Conservation (phyloP, 2,888 invertebrate species). For the Lithophane semibrunnea region DNA sequence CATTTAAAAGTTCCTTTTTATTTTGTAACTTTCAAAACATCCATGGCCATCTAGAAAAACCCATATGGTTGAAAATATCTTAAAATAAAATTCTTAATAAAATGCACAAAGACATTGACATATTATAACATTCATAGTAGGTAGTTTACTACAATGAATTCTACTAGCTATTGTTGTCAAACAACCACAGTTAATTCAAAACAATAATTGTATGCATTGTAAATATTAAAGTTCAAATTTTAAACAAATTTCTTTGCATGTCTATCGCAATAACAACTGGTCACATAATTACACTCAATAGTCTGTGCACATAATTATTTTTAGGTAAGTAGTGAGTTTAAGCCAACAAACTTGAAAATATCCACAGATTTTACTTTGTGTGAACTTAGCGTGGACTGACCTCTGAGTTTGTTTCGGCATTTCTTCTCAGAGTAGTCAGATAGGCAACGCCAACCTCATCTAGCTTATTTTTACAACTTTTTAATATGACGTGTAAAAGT, state of each 20-base stretch:
- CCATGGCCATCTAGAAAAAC: neutral
- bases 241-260: constrained; percentile 8
- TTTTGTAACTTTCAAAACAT: neutral
- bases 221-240: constrained; percentile 31
- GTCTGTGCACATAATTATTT: neutral
- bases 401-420: too few species aligned
- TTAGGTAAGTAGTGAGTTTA: neutral
- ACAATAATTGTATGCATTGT: constrained; percentile 11
- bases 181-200: constrained; percentile 13
- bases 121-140: neutral
- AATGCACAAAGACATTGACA: neutral
- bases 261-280: neutral
- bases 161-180: constrained; percentile 3
- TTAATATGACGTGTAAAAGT: too few species aligned
- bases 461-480: too few species aligned
- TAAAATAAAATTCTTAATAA: neutral
- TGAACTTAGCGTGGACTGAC: neutral
- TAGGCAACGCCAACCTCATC: too few species aligned
- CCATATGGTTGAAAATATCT: neutral
- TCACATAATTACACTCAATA: neutral
- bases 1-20: neutral
- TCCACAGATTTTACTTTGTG: neutral
- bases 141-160: constrained; percentile 6
- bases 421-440: too few species aligned
- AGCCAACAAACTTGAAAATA: neutral